Evolutionary conservation across 2,113 vertebrate species (phyloP).

Genomic region (Stigmatopora nigra): DNA sequence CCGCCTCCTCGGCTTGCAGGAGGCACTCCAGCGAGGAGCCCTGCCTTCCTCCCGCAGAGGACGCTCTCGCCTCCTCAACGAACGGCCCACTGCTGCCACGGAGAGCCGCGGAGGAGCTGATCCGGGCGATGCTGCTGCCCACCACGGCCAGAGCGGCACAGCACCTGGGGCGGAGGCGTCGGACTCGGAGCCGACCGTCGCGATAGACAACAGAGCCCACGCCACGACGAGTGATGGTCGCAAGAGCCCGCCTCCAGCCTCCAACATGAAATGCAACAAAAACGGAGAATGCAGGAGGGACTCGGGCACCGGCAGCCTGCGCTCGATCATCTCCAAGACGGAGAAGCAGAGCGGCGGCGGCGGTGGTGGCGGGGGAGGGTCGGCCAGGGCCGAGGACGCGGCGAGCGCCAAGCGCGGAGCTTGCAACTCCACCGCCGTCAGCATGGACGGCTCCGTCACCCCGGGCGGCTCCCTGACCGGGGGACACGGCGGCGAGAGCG

Average conservation of each 20-base stretch:
- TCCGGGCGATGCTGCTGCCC: conserved; percentile 68
- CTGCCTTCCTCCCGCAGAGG: conserved; percentile 59
- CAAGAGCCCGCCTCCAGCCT: conserved; percentile 55
- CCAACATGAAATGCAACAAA: conserved; percentile 77
- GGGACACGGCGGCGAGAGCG: conserved; percentile 57
- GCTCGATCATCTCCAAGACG: conserved; percentile 72
- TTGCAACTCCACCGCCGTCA: conserved; percentile 66
- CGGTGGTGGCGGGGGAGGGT: conserved; percentile 29
- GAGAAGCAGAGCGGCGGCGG: conserved; percentile 60
- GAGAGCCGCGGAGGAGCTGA: conserved; percentile 56
- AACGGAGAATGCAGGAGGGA: conserved; percentile 77
- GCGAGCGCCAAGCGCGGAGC: conserved; percentile 59
- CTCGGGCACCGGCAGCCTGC: conserved; percentile 71
- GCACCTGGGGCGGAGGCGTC: conserved; percentile 56
- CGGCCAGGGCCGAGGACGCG: conserved; percentile 61
- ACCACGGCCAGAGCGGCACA: conserved; percentile 52
- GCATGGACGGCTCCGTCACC: conserved; percentile 69
- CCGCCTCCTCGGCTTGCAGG: conserved; percentile 63
- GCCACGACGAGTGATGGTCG: conserved; percentile 60
- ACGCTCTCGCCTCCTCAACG: conserved; percentile 53
- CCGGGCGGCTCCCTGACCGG: conserved; percentile 61
- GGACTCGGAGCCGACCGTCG: conserved; percentile 47
- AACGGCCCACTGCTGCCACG: conserved; percentile 54
- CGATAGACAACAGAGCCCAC: conserved; percentile 48
- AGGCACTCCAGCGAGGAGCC: conserved; percentile 67